Conservation (phyloP, 2,888 invertebrate genomes). For the Odontothrips loti region DNA sequence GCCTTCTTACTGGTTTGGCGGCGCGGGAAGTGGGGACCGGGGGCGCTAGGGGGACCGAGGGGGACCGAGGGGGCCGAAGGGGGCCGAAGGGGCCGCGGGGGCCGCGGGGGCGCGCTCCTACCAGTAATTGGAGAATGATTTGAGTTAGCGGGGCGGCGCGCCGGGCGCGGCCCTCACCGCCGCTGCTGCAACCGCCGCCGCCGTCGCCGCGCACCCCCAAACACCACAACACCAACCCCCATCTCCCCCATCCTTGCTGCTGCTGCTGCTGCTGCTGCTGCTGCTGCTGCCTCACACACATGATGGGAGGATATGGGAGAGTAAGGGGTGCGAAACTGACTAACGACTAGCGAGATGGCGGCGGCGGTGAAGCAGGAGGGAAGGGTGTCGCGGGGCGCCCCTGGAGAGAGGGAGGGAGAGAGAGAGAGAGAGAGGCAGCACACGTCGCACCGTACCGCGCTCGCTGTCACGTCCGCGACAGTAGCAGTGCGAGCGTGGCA, state of each 20-base stretch:
- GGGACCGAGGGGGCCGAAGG: neutral
- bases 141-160: neutral
- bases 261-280: neutral
- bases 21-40: neutral
- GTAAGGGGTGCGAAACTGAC: neutral
- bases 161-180: neutral
- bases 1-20: no score
- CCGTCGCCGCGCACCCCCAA: neutral
- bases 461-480: neutral
- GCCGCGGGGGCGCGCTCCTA: neutral
- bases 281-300: no score
- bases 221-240: no score
- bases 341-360: neutral
- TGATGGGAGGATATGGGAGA: no score
- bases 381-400: no score
- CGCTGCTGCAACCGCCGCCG: no score
- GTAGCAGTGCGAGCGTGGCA: neutral
- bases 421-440: neutral
- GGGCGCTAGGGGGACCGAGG: neutral
- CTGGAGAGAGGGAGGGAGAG: no score
- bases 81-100: neutral
- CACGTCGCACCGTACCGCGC: neutral
- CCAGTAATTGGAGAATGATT: conserved; percentile 3
- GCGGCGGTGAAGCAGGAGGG: neutral
- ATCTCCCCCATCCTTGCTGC: neutral